These are phyloP conservation scores for Ichneumoninae sp. DNA, from an alignment of 2,888 invertebrate genomes.

Conservation along the genomic window DNA sequence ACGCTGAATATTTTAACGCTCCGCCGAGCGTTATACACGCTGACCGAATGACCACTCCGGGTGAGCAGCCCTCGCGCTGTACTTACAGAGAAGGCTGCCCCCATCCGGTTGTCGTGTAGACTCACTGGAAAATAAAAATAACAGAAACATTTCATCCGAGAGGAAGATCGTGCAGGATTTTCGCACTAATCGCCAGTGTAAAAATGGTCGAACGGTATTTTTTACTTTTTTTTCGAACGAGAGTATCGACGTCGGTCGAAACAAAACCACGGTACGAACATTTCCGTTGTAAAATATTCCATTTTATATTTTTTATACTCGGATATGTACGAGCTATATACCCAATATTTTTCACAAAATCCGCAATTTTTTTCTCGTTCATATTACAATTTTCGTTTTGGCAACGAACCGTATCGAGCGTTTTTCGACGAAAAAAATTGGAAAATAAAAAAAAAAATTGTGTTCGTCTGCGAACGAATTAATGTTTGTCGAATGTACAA, in stretches of 20 bases:
- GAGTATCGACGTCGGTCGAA: background rate
- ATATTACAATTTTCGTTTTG: too few relatives aligned
- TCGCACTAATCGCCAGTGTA: background rate
- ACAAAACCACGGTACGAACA: background rate
- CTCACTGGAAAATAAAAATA: background rate
- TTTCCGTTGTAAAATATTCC: background rate
- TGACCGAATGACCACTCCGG: slow-evolving; percentile 66
- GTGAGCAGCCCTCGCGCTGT: background rate
- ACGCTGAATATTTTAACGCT: slow-evolving; percentile 74
- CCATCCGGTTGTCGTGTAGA: slow-evolving; percentile 23
- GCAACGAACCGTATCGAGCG: too few relatives aligned
- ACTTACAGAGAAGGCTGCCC: slow-evolving; percentile 21
- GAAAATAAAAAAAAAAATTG: too few relatives aligned
- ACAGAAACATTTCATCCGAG: background rate
- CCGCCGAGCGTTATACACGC: slow-evolving; percentile 71
- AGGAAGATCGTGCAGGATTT: background rate
- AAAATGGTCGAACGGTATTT: background rate
- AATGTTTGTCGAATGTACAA: too few relatives aligned
- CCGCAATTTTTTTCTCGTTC: too few relatives aligned
- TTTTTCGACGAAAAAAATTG: too few relatives aligned
- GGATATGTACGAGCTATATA: too few relatives aligned
- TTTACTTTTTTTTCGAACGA: background rate
- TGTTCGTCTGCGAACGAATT: too few relatives aligned
- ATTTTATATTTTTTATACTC: too few relatives aligned
- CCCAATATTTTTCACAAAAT: too few relatives aligned